Evolutionary conservation across 37 sponge, comb jelly and placozoan genomes (phyloP).

Genomic region (Tethya wilhelma): DNA sequence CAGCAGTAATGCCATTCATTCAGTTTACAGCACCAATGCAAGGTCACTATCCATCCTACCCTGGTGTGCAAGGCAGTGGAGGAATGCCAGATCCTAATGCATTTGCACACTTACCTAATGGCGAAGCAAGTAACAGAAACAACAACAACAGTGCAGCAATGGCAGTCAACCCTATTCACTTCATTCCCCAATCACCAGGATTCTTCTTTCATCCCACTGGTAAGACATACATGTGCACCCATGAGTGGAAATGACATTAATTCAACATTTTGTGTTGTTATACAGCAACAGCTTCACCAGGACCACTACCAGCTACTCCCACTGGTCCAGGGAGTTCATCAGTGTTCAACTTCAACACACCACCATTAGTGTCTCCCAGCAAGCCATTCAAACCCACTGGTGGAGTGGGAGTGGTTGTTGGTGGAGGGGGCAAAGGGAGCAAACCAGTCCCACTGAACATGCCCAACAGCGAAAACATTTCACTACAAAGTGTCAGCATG

Average conservation of each 20-base stretch:
- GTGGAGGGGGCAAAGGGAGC: neutral
- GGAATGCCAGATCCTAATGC: neutral
- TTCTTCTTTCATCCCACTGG: conserved; percentile 49
- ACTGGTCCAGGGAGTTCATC: conserved; percentile 46
- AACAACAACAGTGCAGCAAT: conserved; percentile 35
- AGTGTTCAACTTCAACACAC: conserved; percentile 34
- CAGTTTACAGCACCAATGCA: conserved; percentile 19
- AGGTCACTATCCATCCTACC: neutral
- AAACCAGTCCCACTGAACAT: neutral
- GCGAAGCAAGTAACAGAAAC: conserved; percentile 31
- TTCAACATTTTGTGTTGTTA: neutral
- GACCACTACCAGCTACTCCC: conserved; percentile 50
- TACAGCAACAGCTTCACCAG: conserved; percentile 44
- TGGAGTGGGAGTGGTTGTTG: neutral
- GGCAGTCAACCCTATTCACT: conserved; percentile 11
- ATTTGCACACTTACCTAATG: neutral
- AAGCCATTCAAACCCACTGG: neutral
- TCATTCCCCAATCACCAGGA: conserved; percentile 57
- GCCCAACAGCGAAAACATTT: neutral
- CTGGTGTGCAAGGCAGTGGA: no score
- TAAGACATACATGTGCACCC: neutral
- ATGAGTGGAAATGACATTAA: neutral
- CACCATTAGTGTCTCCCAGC: conserved; percentile 33
- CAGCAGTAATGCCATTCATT: conserved; percentile 38
- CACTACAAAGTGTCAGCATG: neutral